Base-by-base conservation (phyloP, 2,888 invertebrate genomes). In the Desoria tigrina region DNA sequence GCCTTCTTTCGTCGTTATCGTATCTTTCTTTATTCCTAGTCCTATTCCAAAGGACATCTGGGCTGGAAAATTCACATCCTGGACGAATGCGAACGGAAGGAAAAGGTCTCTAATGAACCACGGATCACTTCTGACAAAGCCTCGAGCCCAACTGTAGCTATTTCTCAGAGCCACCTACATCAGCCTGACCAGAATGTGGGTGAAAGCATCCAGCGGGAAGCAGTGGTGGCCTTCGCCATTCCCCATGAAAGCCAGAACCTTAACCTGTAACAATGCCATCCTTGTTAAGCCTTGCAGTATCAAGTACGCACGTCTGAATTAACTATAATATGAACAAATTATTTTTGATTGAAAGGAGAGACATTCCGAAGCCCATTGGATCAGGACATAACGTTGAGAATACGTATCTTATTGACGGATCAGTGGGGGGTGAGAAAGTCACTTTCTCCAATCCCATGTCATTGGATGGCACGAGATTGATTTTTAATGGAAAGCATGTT, bases 41-140 rank as follows among this genome's bases (percentile, higher is more conserved):
- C 95, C 80, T 95, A 88, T 84, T 90, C 92, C 3, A 94, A 94
- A 80, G 90, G 94, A 70, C 88, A 94, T 79, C 87, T 96, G 78
- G 96, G 96, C 56, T 95, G 94, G 93, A 94, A 92, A 82, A 95
- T 97, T 77, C 89, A 92, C 80, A 92, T 97, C 1, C 83, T 89
- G 72, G 94, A 96, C 79, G 84, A 85, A 53, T 94, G 93, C n/a
- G 45, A 45, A 45, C 6, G 21, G 9, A 16, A 45, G 45, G 45
- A 45, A 45, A 21, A 21, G 16, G 4, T 45, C 21, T 16, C 21
- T 45, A 45, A 21, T 45, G 21, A 45, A 21, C 45, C 45, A 45
- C 45, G 21, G 4, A 6, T 16, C 16, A 21, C 4, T 45, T 21
- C n/a, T 6, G 45, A 45, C 45, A 45, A 45, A 45, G 45, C n/a